Evolutionary conservation across 1,140 invertebrate species (phyloP), one percentile per base, ranked within the genome.

Genomic region (Leptinotarsa lineolata): DNA sequence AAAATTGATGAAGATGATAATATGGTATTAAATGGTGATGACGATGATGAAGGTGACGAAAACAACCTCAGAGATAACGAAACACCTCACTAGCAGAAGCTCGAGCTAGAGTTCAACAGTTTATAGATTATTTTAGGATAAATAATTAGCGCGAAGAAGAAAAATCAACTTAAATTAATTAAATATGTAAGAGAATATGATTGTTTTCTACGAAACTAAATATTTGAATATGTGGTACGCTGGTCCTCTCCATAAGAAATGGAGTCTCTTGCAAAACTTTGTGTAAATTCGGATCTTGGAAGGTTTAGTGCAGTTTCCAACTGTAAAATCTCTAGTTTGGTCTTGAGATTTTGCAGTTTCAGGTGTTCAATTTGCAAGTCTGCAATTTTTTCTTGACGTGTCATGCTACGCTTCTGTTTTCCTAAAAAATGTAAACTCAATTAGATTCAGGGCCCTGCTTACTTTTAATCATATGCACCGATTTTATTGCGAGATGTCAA

Each of bases 81-180:
- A 90, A 5, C 45, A 46, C 45, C 45, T 46, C n/a, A n/a, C 45
- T 5, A 70, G 59, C 15, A 21, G 46, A 18, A 46, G 68, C 68
- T 70, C 39, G 30, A 70, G 46, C 20, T 46, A 70, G 68, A 70
- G 16, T 21, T 70, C 48, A 58, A 39, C 16, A 60, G 46, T 61
- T 61, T n/a, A 8, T 61, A 5, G 59, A 70, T 70, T 59, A 70
- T 59, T 70, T 70, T 70, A 70, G 8, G 24, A 61, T 21, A 61
- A n/a, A n/a, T n/a, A 61, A 61, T 61, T 61, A 61, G 59, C n/a
- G n/a, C n/a, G 5, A 6, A 61, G n/a, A 61, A 6, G 16, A n/a
- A 61, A 61, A 61, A 6, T 8, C 59, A 61, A 61, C 59, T 61
- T 61, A 46, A 13, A 46, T 46, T 46, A 46, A 6, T 13, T 6